Evolutionary conservation across 2,797 vertebrate species (phyloP).

Genomic region (Acomys russatus): DNA sequence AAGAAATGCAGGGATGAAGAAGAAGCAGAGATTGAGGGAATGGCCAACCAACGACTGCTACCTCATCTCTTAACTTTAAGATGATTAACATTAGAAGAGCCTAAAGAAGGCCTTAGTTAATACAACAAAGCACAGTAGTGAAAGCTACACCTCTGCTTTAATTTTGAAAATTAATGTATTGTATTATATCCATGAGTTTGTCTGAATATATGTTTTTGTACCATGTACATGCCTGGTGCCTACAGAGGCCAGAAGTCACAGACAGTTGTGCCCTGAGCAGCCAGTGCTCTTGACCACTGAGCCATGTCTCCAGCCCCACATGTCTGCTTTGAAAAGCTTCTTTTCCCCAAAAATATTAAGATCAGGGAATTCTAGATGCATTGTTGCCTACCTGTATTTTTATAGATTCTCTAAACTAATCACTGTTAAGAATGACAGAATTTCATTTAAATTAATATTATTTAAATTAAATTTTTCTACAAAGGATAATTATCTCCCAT

Average conservation of each 20-base stretch:
- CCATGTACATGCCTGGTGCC: too few species aligned
- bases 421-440: not conserved
- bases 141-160: slow-evolving; percentile 42
- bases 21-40: too few species aligned
- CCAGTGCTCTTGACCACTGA: not conserved
- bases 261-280: not conserved
- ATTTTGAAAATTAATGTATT: not conserved
- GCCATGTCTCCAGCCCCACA: not conserved
- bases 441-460: not conserved
- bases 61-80: slow-evolving; percentile 52
- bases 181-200: not conserved
- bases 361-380: not conserved
- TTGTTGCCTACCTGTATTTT: slow-evolving; percentile 11
- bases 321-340: slow-evolving; percentile 48
- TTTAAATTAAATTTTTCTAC: slow-evolving; percentile 49
- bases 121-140: slow-evolving; percentile 33
- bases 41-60: too few species aligned
- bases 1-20: too few species aligned
- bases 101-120: slow-evolving; percentile 38
- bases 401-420: slow-evolving; percentile 7
- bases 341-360: not conserved
- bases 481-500: not conserved
- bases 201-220: not conserved
- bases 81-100: not conserved
- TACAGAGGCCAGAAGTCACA: not conserved